Evolutionary conservation across 2,113 vertebrate genomes (phyloP).

Genomic region (Camelus bactrianus): DNA sequence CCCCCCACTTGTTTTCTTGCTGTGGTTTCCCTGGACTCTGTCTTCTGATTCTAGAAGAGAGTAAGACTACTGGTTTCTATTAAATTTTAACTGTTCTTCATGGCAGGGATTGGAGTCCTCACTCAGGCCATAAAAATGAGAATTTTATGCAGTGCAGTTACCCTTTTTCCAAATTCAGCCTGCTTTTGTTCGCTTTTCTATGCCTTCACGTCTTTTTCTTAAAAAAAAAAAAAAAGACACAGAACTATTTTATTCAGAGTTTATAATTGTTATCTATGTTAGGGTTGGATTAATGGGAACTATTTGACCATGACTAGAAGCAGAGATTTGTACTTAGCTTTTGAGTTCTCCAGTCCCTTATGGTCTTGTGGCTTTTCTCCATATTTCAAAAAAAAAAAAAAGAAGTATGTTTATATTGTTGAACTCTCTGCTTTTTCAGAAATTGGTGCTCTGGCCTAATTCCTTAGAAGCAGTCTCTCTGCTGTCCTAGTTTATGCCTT

Average conservation of each 20-base stretch:
- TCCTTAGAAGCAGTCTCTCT: constrained; percentile 56
- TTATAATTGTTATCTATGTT: neutral
- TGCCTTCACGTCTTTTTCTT: neutral
- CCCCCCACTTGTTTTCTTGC: neutral
- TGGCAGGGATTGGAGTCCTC: neutral
- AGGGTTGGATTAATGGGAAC: neutral
- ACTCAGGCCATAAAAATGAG: neutral
- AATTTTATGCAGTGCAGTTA: neutral
- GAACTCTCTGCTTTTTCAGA: constrained; percentile 31
- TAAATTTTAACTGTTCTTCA: neutral
- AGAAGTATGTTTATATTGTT: constrained; percentile 38
- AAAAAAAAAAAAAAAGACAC: neutral
- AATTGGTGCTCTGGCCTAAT: constrained; percentile 64
- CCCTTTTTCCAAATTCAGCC: neutral
- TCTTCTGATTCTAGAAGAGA: neutral
- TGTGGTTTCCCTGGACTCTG: neutral
- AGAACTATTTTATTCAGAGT: neutral
- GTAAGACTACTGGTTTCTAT: neutral
- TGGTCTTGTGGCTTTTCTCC: constrained; percentile 4
- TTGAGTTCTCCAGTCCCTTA: neutral
- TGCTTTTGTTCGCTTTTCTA: neutral
- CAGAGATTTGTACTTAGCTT: neutral
- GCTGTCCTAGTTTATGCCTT: constrained; percentile 62
- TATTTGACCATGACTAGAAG: neutral
- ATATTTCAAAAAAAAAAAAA: constrained; percentile 4